Base-by-base conservation (phyloP, 2,888 invertebrate species). In the Pterostichus madidus region DNA sequence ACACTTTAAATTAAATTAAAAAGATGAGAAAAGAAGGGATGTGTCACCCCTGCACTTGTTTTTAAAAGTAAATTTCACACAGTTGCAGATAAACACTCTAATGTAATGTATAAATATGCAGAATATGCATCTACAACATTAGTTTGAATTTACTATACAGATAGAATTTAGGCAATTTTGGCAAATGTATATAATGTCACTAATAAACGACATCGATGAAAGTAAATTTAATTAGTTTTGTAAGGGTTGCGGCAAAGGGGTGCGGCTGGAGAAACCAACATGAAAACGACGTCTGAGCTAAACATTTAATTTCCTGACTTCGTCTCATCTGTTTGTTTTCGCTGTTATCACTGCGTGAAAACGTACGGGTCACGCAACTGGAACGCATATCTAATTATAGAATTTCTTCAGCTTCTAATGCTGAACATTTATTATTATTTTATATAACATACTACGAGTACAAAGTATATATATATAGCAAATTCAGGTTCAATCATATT, bases 221-320 rank as follows among this genome's bases (percentile, higher is more conserved):
- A 61, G 61, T 32, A 31, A 61, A 61, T 61, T 61, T 61, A 61
- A 61, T 61, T 61, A 61, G 61, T 61, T 61, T 35, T 61, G 61
- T 31, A 32, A 32, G 61, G 61, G 24, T 11, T 61, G 61, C 35
- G 61, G 61, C 32, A 11, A 31, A 1, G 61, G 11, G 24, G 31
- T 10, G 61, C 11, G 61, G 61, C 4, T 11, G 61, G 24, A 32
- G 61, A 61, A 31, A 61, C 31, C 35, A 61, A 61, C 61, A 61
- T 61, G 61, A 61, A 56, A 61, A 61, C 61, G 61, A 61, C 35
- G 61, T 61, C 32, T 61, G 61, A 35, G 61, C 32, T 61, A 32
- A 61, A 61, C 61, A 61, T 61, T 61, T 61, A 61, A 61, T 61
- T 61, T 61, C 61, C 61, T 61, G 61, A 7, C 61, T 61, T n/a